Evolutionary conservation across 2,888 invertebrate species (phyloP), one percentile per base, ranked within the genome.

Genomic region (Papilio elwesi): DNA sequence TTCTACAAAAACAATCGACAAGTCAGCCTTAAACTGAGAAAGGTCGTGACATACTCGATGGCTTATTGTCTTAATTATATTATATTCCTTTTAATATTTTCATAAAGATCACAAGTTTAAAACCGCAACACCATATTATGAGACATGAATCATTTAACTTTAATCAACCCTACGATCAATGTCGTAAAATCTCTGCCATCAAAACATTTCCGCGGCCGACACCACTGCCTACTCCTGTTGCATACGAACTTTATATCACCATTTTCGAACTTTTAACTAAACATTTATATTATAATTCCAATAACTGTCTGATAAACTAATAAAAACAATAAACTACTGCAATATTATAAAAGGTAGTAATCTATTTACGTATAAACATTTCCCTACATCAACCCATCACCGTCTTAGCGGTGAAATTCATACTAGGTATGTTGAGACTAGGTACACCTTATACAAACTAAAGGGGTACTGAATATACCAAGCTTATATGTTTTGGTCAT

Each of bases 161-260:
- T n/a, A n/a, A 15, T 36, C 73, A 69, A 62, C 73, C 73, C 73
- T 72, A 62, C 47, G 38, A 51, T 51, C n/a, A 26, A 57, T 66
- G 66, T 69, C 73, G 66, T 73, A 73, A 69, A 73, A 65, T 62
- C 64, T 59, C 10, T 49, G 66, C 73, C 66, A 36, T 66, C 26
- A 65, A 51, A 69, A 73, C 69, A 57, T 73, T 69, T 73, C 73
- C 73, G 69, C 69, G 47, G 26, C 47, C 47, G 53, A 47, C 68
- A 68, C 62, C 47, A 15, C 69, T 57, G 73, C 65, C 69, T 53
- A 69, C 69, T 66, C 47, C 57, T 66, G 47, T 52, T 69, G 59
- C 69, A 69, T 73, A 73, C 69, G 49, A 73, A 48, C 36, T 38
- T 69, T 49, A 62, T 36, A n/a, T 52, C 53, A 47, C 47, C 7